Evolutionary conservation across 1,140 invertebrate genomes (phyloP), one percentile per base, ranked within the genome.

Genomic region (Anastrepha obliqua): DNA sequence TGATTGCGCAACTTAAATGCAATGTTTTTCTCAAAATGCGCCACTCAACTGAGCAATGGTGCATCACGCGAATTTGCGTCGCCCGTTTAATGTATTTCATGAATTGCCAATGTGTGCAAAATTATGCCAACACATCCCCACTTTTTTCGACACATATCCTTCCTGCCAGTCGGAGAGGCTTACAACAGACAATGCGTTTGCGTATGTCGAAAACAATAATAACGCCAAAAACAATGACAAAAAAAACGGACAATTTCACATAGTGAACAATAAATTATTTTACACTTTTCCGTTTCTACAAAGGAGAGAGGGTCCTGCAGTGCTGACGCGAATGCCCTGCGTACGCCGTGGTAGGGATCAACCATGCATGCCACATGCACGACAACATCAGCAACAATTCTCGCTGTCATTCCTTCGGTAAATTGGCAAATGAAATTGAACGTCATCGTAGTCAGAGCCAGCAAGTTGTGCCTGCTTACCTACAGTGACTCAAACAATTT

Each of bases 231-330:
- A 51, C n/a, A 20, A 11, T n/a, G 42, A 4, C 67, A 70, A 74
- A 39, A 47, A 74, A 9, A 55, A 81, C 47, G 47, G 47, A 81
- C 74, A 81, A 81, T 81, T 81, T 55, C 74, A 81, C 74, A 55
- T 81, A 44, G 55, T 55, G 55, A 81, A 81, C 74, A 81, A 81
- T 81, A 81, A 81, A 81, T 81, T 81, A 81, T 55, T 81, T 81
- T 81, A n/a, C n/a, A 81, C 47, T 81, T 81, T 81, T 81, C 74
- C 47, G 47, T 55, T 81, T 20, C 74, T 7, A 51, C 17, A 44
- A 20, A 55, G 4, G 47, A n/a, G 17, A 8, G 47, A 81, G 17
- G 47, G 9, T 29, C 74, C 47, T 58, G 15, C 17, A 15, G 15
- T 81, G 17, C 11, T 42, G 42, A 13, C 15, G 42, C 42, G 13